Percentiles rank a stretch among this genome's conserved stretches.
These are phyloP conservation scores for Parapsyche elsis DNA, from an alignment of 1,140 invertebrate genomes.

Conservation along the genomic window DNA sequence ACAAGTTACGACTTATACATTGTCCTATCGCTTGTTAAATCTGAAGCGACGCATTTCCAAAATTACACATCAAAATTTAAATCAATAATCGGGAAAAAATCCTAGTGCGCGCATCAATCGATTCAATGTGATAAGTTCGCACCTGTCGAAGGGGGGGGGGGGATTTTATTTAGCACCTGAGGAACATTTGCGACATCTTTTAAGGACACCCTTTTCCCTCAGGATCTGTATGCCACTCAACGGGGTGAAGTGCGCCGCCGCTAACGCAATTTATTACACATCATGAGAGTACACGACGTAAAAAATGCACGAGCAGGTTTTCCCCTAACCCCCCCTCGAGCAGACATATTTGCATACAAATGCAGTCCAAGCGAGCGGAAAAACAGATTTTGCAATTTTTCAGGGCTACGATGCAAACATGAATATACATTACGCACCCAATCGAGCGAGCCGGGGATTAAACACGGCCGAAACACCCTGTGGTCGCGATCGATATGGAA, in stretches of 20 bases:
- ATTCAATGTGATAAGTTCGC: no score
- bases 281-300: slow-evolving; percentile 49
- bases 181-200: no score
- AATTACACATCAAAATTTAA: not conserved
- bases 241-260: no score
- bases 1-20: slow-evolving; percentile 14
- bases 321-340: not conserved
- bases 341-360: slow-evolving; percentile 54
- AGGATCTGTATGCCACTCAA: no score
- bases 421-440: not conserved
- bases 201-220: no score
- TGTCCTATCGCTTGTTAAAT: not conserved
- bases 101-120: no score
- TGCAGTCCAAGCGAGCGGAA: slow-evolving; percentile 55
- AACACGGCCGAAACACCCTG: slow-evolving; percentile 6
- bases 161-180: no score
- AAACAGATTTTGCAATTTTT: slow-evolving; percentile 56
- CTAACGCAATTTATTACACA: slow-evolving; percentile 51
- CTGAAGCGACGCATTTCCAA: not conserved
- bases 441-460: not conserved
- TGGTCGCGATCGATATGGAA: slow-evolving; percentile 22
- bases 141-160: no score
- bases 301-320: slow-evolving; percentile 51
- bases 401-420: slow-evolving; percentile 7
- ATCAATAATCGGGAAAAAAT: not conserved